A percentile compares a stretch with the other conserved stretches of the same genome.
Conservation (phyloP, 2,113 vertebrate genomes). For the Pungitius pungitius region DNA sequence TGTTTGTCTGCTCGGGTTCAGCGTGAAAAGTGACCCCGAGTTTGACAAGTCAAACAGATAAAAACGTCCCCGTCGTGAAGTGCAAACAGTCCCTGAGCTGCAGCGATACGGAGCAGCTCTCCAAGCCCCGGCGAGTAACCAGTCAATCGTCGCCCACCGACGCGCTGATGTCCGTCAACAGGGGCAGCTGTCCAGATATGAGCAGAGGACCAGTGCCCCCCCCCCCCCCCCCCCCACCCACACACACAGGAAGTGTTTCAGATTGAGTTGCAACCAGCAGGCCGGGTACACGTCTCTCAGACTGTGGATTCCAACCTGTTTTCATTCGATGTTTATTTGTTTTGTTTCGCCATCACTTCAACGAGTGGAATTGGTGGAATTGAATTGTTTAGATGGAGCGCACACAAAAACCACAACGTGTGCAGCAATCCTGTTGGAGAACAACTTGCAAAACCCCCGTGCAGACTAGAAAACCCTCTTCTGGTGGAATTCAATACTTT, state of each 20-base stretch:
- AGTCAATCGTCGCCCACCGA: slow-evolving; percentile 3
- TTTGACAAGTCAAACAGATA: background rate
- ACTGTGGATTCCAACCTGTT: background rate
- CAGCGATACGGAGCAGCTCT: background rate
- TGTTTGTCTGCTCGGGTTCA: background rate
- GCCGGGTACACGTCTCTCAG: background rate
- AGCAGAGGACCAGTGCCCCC: background rate
- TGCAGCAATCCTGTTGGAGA: background rate
- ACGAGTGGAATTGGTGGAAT: background rate
- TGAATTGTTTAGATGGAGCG: background rate
- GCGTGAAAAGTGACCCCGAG: background rate
- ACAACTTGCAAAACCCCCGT: too few species aligned
- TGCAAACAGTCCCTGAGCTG: background rate
- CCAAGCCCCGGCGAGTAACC: background rate
- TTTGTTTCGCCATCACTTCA: background rate
- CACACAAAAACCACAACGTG: background rate
- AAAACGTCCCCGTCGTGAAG: background rate
- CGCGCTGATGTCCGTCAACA: background rate
- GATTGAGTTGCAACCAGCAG: background rate
- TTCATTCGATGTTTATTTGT: background rate
- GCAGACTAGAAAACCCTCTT: background rate
- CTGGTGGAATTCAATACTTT: background rate
- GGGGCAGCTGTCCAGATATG: background rate
- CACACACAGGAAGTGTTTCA: background rate
- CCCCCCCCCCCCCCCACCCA: too few species aligned